Evolutionary conservation across 2,113 vertebrate genomes (phyloP).

Genomic region (Trochalopteron elliotii): DNA sequence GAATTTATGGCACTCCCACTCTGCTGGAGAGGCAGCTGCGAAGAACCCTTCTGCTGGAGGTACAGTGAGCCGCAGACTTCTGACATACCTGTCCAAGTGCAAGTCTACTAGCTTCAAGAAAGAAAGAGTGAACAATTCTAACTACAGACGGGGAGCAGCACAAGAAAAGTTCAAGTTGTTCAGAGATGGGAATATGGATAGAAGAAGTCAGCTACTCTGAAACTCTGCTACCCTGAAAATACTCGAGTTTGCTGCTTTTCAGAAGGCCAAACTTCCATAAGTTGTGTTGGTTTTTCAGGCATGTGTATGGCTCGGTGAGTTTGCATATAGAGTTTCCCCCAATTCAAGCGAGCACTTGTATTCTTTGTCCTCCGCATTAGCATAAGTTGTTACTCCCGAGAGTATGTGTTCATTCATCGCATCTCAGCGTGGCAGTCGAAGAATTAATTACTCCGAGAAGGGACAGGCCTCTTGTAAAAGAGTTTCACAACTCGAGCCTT

Average conservation of each 20-base stretch:
- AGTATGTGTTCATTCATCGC: slow-evolving; percentile 60
- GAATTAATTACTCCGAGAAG: slow-evolving; percentile 75
- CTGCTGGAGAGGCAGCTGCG: not conserved
- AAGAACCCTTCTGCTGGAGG: not conserved
- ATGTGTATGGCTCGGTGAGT: not conserved
- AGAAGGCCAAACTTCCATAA: not conserved
- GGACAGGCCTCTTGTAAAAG: slow-evolving; percentile 55
- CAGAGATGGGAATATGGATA: not conserved
- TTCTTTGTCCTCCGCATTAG: slow-evolving; percentile 3
- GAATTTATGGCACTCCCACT: not conserved
- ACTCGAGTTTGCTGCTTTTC: not conserved
- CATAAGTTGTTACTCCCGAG: slow-evolving; percentile 42
- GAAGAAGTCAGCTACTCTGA: not conserved
- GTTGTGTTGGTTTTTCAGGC: not conserved
- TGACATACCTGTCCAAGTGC: not conserved
- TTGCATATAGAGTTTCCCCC: not conserved
- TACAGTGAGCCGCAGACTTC: not conserved
- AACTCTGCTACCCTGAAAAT: not conserved
- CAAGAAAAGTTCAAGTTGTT: not conserved
- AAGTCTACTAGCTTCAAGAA: not conserved
- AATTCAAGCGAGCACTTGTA: not conserved
- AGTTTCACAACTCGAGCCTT: slow-evolving; percentile 69
- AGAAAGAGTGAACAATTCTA: not conserved
- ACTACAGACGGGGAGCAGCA: not conserved
- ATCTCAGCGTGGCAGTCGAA: slow-evolving; percentile 61